Evolutionary conservation across 2,888 invertebrate genomes (phyloP).

Genomic region (Rhagophthalmus giganteus): DNA sequence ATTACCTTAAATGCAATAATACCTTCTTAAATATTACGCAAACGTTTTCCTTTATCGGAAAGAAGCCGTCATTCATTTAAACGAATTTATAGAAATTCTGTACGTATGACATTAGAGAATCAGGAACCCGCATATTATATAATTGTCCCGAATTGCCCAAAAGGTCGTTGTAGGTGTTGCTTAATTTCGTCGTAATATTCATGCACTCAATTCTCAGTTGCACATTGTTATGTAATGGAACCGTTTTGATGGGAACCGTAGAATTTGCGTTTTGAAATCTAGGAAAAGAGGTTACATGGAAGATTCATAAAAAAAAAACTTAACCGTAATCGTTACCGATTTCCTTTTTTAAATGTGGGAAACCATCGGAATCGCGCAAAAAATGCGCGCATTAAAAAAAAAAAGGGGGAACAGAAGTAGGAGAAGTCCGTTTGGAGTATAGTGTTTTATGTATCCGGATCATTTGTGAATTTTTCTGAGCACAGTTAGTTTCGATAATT

Average conservation of each 20-base stretch:
- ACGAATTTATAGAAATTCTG: not conserved
- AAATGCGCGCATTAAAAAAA: no score
- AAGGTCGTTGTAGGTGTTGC: constrained; percentile 46
- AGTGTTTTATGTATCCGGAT: no score
- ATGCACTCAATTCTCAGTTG: constrained; percentile 43
- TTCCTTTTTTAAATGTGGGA: not conserved
- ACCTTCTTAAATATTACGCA: not conserved
- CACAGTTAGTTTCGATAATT: no score
- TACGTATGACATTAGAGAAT: constrained; percentile 12
- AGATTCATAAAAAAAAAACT: constrained; percentile 3
- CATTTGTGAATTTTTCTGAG: no score
- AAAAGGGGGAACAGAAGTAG: no score
- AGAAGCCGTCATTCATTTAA: not conserved
- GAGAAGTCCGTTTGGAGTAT: no score
- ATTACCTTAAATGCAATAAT: not conserved
- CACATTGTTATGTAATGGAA: constrained; percentile 41
- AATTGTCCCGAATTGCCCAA: constrained; percentile 45
- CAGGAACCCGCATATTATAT: constrained; percentile 35
- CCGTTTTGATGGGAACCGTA: constrained; percentile 33
- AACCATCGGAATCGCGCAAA: not conserved
- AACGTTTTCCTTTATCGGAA: not conserved
- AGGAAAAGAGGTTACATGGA: constrained; percentile 21
- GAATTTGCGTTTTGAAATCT: constrained; percentile 19
- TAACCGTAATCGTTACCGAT: not conserved
- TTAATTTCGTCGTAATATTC: constrained; percentile 38